Conservation (phyloP, 2,113 vertebrate genomes). For the Poecile atricapillus region DNA sequence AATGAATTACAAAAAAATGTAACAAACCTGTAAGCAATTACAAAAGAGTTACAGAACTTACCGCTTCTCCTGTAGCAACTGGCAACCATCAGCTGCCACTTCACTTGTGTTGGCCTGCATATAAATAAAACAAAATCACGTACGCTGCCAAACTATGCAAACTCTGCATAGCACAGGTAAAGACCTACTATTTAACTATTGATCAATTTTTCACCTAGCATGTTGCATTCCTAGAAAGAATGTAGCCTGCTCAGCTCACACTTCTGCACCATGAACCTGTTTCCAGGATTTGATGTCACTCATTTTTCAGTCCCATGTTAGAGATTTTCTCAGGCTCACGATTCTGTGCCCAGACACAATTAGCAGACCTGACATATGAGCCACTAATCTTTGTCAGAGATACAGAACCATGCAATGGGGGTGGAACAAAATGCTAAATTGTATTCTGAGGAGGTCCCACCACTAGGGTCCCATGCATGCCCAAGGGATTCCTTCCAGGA, state of each 20-base stretch:
- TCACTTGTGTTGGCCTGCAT: constrained; percentile 85
- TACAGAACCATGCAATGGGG: not conserved
- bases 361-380: not conserved
- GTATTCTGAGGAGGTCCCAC: not conserved
- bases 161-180: not conserved
- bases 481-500: not conserved
- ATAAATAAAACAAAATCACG: not conserved
- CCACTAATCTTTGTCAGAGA: not conserved
- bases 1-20: not conserved
- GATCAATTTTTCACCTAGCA: not conserved
- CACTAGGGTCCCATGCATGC: accelerated
- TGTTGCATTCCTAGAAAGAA: not conserved
- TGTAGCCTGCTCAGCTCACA: not conserved
- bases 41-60: constrained; percentile 36
- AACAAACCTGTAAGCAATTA: not conserved
- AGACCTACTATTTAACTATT: not conserved
- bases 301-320: not conserved
- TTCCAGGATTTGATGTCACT: not conserved
- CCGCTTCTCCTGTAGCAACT: constrained; percentile 94
- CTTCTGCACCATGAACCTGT: not conserved
- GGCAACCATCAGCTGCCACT: constrained; percentile 94
- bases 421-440: not conserved
- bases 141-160: not conserved
- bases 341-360: not conserved
- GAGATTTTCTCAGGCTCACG: accelerated